phyloP scores from a whole-genome alignment of 2,888 invertebrate genomes.

The Zaprionus bogoriensis region DNA sequence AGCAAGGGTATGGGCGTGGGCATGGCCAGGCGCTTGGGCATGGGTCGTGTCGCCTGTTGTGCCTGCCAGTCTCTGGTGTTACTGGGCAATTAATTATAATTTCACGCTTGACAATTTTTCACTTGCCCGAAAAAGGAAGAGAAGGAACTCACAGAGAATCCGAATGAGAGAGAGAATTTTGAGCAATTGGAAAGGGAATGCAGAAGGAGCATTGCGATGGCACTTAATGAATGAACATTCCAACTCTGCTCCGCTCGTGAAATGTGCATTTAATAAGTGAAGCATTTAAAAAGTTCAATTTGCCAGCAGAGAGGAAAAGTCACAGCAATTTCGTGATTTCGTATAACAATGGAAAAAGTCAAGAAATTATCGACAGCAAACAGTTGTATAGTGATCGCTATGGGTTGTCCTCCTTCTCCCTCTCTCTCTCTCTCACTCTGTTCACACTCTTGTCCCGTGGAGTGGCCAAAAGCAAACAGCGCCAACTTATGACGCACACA shows the following conservation, averaged over 20 bases:
- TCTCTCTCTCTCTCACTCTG: background rate
- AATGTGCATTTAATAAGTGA: conserved; percentile 46
- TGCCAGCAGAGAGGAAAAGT: conserved; percentile 8
- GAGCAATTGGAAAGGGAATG: background rate
- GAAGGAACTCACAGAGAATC: background rate
- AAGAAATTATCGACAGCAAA: conserved; percentile 39
- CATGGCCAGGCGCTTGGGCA: background rate
- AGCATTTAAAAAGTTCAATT: conserved; percentile 28
- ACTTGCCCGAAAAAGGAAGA: conserved; percentile 42
- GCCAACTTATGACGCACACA: conserved; percentile 46
- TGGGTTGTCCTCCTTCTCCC: no score
- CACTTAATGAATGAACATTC: conserved; percentile 32
- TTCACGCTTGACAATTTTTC: conserved; percentile 69
- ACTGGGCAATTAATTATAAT: conserved; percentile 73
- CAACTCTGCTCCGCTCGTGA: background rate
- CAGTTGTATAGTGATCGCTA: background rate
- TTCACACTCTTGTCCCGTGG: background rate
- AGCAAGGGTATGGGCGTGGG: conserved; percentile 1
- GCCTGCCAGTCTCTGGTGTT: conserved; percentile 46
- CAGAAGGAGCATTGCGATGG: background rate
- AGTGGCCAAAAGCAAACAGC: conserved; percentile 29
- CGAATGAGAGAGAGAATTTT: background rate
- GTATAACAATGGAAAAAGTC: conserved; percentile 18
- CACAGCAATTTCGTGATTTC: conserved; percentile 29
- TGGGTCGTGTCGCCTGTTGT: conserved; percentile 22